Evolutionary conservation across 2,888 invertebrate species (phyloP).

Genomic region (Aricia artaxerxes): DNA sequence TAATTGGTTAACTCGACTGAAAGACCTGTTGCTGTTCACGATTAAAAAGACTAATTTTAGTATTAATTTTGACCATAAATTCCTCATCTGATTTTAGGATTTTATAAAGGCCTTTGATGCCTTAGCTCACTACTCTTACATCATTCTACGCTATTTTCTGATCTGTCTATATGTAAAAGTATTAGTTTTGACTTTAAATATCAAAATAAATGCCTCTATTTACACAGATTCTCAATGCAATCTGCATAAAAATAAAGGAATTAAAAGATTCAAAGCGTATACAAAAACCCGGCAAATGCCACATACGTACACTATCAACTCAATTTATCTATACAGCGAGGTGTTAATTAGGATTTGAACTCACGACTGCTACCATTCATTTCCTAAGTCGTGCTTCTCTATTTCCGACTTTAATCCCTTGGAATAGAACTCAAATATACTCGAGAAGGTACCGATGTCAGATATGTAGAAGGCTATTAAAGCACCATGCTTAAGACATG

Average conservation of each 20-base stretch:
- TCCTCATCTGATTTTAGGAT: not conserved
- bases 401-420: constrained; percentile 43
- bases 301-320: constrained; percentile 61
- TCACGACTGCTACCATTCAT: constrained; percentile 73
- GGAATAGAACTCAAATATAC: constrained; percentile 45
- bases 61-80: constrained; percentile 5
- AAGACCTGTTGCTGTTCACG: constrained; percentile 24
- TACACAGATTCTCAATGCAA: constrained; percentile 7
- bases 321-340: constrained; percentile 75
- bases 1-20: constrained; percentile 30
- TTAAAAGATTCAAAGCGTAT: constrained; percentile 28
- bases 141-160: not conserved
- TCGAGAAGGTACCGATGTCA: constrained; percentile 53
- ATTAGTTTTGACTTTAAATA: not conserved
- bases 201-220: not conserved
- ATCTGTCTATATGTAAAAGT: not conserved
- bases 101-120: not conserved
- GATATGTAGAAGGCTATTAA: constrained; percentile 74
- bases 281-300: constrained; percentile 56
- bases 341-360: constrained; percentile 78
- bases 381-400: constrained; percentile 35
- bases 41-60: constrained; percentile 21
- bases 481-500: constrained; percentile 67
- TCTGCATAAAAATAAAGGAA: constrained; percentile 16
- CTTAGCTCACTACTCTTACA: not conserved